A percentile compares a stretch with the other conserved stretches of the same genome.
Conservation (phyloP, 2,888 invertebrate genomes). For the Campaea margaritaria region DNA sequence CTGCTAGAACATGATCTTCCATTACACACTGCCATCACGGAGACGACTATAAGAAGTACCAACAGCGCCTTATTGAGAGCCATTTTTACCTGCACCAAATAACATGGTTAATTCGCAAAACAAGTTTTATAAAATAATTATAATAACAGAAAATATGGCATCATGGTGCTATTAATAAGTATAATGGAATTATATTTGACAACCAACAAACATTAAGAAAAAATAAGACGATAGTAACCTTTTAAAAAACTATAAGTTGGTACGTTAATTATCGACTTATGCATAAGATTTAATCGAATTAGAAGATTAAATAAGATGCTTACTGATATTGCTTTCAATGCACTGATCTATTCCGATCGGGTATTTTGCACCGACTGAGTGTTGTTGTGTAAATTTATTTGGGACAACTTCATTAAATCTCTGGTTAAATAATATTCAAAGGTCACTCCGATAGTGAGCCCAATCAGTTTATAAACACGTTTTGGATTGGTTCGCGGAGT, state of each 20-base stretch:
- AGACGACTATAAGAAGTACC: slow-evolving; percentile 45
- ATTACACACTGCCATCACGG: slow-evolving; percentile 43
- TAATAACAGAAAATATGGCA: too few species aligned
- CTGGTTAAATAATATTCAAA: slow-evolving; percentile 47
- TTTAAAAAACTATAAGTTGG: too few species aligned
- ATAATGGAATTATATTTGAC: too few species aligned
- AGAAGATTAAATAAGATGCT: slow-evolving; percentile 2
- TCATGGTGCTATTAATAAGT: too few species aligned
- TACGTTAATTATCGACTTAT: too few species aligned
- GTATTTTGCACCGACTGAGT: slow-evolving; percentile 58
- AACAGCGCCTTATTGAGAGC: slow-evolving; percentile 57
- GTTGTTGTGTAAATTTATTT: slow-evolving; percentile 42
- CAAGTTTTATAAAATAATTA: too few species aligned
- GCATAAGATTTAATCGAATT: too few species aligned
- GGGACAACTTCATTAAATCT: slow-evolving; percentile 50
- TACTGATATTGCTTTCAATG: slow-evolving; percentile 23
- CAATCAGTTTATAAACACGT: slow-evolving; percentile 34
- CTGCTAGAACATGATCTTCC: slow-evolving; percentile 20
- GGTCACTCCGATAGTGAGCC: slow-evolving; percentile 52
- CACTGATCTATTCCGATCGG: slow-evolving; percentile 46
- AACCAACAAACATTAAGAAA: too few species aligned
- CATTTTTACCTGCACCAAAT: slow-evolving; percentile 18
- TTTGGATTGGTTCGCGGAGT: slow-evolving; percentile 2
- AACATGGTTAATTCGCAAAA: not conserved
- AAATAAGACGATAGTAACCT: too few species aligned